Conservation (phyloP, 2,113 vertebrate genomes). For the Crotalus tigris region DNA sequence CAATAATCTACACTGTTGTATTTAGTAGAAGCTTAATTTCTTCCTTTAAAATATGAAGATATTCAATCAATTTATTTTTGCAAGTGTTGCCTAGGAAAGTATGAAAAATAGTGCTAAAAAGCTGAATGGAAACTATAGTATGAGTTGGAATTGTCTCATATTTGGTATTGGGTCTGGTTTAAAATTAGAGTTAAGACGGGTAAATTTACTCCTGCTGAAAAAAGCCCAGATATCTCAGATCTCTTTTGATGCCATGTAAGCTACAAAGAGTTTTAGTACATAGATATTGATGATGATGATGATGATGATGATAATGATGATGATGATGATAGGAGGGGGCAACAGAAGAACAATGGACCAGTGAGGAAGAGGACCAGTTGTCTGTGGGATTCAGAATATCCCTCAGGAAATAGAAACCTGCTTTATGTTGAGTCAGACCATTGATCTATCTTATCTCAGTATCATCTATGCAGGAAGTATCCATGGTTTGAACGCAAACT, state of each 20-base stretch:
- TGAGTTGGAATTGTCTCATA: neutral
- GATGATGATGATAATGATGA: neutral
- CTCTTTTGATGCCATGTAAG: neutral
- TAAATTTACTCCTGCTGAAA: neutral
- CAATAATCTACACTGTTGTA: neutral
- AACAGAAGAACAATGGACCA: neutral
- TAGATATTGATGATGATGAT: too few species aligned
- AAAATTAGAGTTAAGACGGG: neutral
- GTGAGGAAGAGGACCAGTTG: neutral
- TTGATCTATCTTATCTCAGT: neutral
- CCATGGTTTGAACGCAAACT: neutral
- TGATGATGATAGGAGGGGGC: neutral
- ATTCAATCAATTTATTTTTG: neutral
- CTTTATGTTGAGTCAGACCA: neutral
- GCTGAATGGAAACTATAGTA: neutral
- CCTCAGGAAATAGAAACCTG: neutral
- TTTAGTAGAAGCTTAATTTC: neutral
- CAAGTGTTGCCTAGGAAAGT: neutral
- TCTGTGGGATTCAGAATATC: neutral
- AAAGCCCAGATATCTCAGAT: neutral
- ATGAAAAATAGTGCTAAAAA: neutral
- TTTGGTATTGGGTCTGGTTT: neutral
- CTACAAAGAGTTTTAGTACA: neutral
- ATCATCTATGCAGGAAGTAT: neutral
- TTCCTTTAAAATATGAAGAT: neutral